Conservation (phyloP, 2,113 vertebrate genomes). For the Struthidea cinerea region DNA sequence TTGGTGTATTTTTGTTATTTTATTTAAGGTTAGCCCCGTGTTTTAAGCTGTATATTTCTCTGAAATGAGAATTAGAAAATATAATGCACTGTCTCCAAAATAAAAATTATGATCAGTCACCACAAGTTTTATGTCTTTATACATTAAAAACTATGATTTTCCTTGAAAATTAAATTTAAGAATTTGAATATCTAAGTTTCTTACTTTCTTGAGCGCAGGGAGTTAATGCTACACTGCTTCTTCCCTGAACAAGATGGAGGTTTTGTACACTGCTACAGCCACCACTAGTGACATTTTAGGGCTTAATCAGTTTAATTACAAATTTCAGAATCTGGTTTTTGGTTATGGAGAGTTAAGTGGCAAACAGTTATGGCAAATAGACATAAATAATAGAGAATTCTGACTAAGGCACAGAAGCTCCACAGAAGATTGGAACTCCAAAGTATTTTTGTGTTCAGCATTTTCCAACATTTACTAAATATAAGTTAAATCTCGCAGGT, state of each 20-base stretch:
- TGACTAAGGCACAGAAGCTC: neutral
- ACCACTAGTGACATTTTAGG: neutral
- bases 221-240: neutral
- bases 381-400: neutral
- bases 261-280: neutral
- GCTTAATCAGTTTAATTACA: neutral
- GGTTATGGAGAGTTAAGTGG: neutral
- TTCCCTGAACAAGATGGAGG: neutral
- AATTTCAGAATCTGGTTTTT: neutral
- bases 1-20: neutral
- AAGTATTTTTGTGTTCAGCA: neutral
- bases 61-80: neutral
- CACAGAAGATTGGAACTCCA: neutral
- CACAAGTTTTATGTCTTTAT: neutral
- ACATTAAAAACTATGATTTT: neutral
- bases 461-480: neutral
- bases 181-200: neutral
- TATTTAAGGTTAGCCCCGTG: neutral
- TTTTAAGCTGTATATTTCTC: neutral
- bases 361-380: neutral
- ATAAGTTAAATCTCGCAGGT: neutral
- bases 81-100: neutral
- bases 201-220: neutral
- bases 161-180: neutral
- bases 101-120: neutral